Conservation (phyloP, 2,797 vertebrate species). For the Limnodromus scolopaceus region DNA sequence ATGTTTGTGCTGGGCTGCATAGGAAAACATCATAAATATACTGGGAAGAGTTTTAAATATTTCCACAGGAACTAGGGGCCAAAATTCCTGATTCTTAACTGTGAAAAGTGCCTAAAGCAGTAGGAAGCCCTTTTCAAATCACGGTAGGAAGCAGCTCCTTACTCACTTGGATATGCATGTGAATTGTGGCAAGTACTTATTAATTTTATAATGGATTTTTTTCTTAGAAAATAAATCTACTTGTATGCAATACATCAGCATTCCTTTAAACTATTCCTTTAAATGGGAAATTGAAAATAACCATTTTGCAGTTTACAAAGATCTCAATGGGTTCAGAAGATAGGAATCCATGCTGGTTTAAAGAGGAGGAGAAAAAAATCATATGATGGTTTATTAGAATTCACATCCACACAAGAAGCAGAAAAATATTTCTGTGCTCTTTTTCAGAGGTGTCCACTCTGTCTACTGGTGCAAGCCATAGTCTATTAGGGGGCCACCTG, state of each 20-base stretch:
- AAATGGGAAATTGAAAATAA: neutral
- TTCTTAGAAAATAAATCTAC: neutral
- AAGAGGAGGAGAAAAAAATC: neutral
- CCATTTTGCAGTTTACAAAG: neutral
- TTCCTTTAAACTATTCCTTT: neutral
- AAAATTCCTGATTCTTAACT: neutral
- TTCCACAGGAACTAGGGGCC: conserved; percentile 19
- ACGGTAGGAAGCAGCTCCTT: neutral
- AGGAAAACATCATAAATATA: conserved; percentile 66
- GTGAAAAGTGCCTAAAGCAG: neutral
- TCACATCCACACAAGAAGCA: neutral
- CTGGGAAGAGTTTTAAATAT: conserved; percentile 70
- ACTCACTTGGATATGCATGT: neutral
- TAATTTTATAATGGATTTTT: conserved; percentile 10
- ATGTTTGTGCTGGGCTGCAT: conserved; percentile 67
- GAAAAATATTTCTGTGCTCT: neutral
- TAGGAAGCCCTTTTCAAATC: neutral
- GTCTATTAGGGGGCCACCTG: neutral
- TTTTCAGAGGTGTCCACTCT: neutral
- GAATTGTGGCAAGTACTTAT: neutral
- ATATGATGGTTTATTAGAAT: neutral
- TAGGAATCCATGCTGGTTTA: neutral
- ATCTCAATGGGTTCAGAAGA: neutral
- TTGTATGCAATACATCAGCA: neutral
- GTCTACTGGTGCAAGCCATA: neutral